phyloP scores from a whole-genome alignment of 2,888 invertebrate species.

The Apoderus coryli region DNA sequence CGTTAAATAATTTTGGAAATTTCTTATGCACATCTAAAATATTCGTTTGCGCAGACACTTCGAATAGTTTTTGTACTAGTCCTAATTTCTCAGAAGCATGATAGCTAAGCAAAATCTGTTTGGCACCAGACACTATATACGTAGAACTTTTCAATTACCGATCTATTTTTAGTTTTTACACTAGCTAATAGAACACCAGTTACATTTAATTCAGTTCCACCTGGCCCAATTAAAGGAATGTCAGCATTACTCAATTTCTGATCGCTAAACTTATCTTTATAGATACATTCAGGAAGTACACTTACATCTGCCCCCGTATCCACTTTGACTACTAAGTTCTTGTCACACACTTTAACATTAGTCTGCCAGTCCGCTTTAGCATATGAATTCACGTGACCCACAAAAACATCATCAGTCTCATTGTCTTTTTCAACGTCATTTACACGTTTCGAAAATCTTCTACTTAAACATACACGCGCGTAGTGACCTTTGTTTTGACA shows the following conservation, averaged over 20 bases:
- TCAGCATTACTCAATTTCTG: neutral
- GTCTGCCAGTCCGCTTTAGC: neutral
- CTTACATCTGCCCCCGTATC: conserved; percentile 1
- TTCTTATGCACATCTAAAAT: neutral
- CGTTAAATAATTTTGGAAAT: conserved; percentile 1
- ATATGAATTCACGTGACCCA: neutral
- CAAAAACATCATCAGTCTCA: conserved; percentile 1
- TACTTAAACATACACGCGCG: neutral
- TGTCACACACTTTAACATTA: neutral
- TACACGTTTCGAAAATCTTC: too few relatives aligned
- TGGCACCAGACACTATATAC: neutral
- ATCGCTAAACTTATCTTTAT: neutral
- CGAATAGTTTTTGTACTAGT: neutral
- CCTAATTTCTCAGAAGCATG: conserved; percentile 1
- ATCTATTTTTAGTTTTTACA: neutral
- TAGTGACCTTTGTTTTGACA: neutral
- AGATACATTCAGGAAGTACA: neutral
- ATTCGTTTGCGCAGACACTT: neutral
- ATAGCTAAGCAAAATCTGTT: conserved; percentile 2
- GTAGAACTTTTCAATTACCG: conserved; percentile 1
- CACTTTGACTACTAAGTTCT: neutral
- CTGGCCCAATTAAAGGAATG: neutral
- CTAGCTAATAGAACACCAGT: neutral
- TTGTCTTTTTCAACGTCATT: too few relatives aligned
- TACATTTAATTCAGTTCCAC: neutral